Evolutionary conservation across 2,888 invertebrate genomes (phyloP).

Genomic region (Chymomyza amoena): DNA sequence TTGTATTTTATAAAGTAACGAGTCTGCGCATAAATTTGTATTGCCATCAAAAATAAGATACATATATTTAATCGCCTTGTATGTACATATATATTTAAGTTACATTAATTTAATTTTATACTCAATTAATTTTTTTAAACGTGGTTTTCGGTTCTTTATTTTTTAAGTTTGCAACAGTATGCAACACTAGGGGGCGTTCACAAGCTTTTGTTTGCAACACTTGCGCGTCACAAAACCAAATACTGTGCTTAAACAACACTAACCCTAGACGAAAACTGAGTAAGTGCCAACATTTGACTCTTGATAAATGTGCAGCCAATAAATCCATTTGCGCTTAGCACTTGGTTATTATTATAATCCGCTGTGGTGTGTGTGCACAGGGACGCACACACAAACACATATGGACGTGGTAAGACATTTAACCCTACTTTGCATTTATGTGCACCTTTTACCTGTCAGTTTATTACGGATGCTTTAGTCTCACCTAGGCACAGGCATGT

Average conservation of each 20-base stretch:
- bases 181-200: no score
- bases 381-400: conserved; percentile 4
- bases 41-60: no score
- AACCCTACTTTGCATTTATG: conserved; percentile 74
- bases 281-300: conserved; percentile 60
- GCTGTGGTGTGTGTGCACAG: conserved; percentile 19
- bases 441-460: conserved; percentile 45
- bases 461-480: conserved; percentile 51
- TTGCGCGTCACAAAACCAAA: no score
- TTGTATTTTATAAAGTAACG: no score
- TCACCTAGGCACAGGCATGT: conserved; percentile 49
- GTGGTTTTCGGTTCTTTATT: no score
- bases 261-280: conserved; percentile 5
- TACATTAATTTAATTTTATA: no score
- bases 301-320: conserved; percentile 68
- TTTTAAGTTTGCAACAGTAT: no score
- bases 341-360: conserved; percentile 73
- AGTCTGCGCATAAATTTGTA: no score
- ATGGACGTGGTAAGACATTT: conserved; percentile 42
- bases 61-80: no score
- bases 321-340: conserved; percentile 66
- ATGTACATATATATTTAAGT: no score
- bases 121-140: no score
- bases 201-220: no score
- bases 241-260: conserved; percentile 7